Evolutionary conservation across 1,140 invertebrate genomes (phyloP).

Genomic region (Contarinia nasturtii): DNA sequence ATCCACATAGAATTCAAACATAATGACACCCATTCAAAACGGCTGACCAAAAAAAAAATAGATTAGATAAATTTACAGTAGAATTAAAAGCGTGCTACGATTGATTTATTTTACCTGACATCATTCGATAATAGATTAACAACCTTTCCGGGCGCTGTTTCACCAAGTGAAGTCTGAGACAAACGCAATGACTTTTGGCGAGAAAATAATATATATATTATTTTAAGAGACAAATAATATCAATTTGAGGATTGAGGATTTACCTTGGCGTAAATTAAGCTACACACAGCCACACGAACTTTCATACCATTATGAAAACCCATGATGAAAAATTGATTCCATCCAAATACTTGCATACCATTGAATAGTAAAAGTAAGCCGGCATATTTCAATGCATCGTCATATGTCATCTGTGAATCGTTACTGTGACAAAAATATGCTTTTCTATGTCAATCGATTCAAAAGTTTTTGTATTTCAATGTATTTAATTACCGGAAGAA

Average conservation of each 20-base stretch:
- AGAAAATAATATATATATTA: slow-evolving; percentile 28
- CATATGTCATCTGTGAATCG: slow-evolving; percentile 14
- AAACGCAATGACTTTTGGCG: slow-evolving; percentile 30
- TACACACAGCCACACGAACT: slow-evolving; percentile 36
- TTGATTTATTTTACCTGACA: no score
- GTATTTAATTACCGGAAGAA: slow-evolving; percentile 5
- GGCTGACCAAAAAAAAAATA: no score
- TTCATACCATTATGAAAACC: slow-evolving; percentile 37
- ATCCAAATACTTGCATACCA: slow-evolving; percentile 27
- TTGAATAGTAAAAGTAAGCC: slow-evolving; percentile 32
- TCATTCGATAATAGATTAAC: slow-evolving; percentile 71
- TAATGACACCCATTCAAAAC: slow-evolving; percentile 20
- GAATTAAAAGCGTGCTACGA: no score
- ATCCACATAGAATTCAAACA: slow-evolving; percentile 26
- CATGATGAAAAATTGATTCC: slow-evolving; percentile 36
- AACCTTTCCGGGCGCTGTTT: slow-evolving; percentile 60
- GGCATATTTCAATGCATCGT: slow-evolving; percentile 33
- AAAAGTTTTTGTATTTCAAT: no score
- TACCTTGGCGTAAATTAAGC: slow-evolving; percentile 41
- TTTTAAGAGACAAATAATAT: not conserved
- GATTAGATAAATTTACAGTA: no score
- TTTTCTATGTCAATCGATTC: slow-evolving; percentile 7
- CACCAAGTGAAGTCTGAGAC: slow-evolving; percentile 40
- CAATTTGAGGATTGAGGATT: slow-evolving; percentile 15
- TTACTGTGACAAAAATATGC: slow-evolving; percentile 16